phyloP scores from a whole-genome alignment of 1,140 invertebrate genomes.

The Trissolcus basalis region DNA sequence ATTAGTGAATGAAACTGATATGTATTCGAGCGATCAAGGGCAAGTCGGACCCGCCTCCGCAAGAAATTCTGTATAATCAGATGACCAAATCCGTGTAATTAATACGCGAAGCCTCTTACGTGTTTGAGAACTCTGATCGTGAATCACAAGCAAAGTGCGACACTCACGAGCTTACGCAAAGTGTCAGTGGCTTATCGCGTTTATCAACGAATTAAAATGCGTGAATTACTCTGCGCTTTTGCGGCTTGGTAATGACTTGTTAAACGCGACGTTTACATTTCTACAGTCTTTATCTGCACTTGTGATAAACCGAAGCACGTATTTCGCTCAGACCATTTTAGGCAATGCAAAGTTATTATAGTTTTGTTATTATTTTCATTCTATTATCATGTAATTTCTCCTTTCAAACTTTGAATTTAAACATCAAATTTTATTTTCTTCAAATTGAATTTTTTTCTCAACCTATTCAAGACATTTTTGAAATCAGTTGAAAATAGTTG shows the following conservation, averaged over 20 bases:
- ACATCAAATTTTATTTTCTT: no score
- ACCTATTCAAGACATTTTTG: no score
- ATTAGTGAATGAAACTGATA: no score
- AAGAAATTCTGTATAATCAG: constrained; percentile 28
- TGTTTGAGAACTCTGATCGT: constrained; percentile 14
- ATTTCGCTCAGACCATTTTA: neutral
- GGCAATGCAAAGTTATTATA: no score
- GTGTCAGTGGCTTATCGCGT: constrained; percentile 47
- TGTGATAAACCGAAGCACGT: constrained; percentile 26
- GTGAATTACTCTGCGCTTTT: constrained; percentile 24
- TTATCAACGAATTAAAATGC: constrained; percentile 52
- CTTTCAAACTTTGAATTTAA: no score
- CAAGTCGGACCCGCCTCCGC: constrained; percentile 10
- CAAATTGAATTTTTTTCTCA: no score
- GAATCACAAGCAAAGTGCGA: constrained; percentile 47
- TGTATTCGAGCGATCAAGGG: no score
- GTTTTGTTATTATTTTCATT: no score
- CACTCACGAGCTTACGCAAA: constrained; percentile 41
- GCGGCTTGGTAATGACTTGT: constrained; percentile 41
- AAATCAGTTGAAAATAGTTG: no score
- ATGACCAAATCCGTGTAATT: constrained; percentile 47
- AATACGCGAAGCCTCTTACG: constrained; percentile 42
- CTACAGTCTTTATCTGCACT: constrained; percentile 4
- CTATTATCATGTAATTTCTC: no score
- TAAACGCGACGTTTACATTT: constrained; percentile 38